Conservation (phyloP, 2,113 vertebrate species). For the Hippoglossus stenolepis region DNA sequence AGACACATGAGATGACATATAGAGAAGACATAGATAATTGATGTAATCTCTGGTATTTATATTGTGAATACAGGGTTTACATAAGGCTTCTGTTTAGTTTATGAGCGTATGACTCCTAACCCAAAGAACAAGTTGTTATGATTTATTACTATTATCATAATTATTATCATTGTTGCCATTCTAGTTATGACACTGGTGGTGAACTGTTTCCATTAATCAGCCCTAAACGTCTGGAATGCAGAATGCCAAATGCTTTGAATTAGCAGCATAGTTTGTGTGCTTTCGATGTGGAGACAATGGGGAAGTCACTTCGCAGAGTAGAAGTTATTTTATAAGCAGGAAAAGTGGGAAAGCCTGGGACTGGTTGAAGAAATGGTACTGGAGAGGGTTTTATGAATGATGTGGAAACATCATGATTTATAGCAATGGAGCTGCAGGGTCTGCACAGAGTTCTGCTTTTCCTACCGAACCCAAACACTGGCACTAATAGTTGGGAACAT, state of each 20-base stretch:
- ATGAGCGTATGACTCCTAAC: no score
- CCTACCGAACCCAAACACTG: conserved; percentile 26
- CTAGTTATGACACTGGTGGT: background rate
- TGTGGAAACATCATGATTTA: conserved; percentile 52
- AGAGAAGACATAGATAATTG: no score
- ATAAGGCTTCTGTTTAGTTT: no score
- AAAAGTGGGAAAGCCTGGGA: conserved; percentile 7
- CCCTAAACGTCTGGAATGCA: background rate
- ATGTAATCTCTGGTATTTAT: background rate
- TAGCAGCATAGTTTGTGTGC: background rate
- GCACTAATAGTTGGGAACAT: conserved; percentile 4
- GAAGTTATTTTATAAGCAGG: conserved; percentile 1
- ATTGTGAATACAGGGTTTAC: background rate
- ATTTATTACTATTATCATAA: background rate
- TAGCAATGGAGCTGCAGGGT: conserved; percentile 8
- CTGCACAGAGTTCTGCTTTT: conserved; percentile 9
- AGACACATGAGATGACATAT: background rate
- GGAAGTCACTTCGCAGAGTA: background rate
- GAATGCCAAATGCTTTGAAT: conserved; percentile 5
- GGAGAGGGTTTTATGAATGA: conserved; percentile 18
- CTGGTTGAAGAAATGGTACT: conserved; percentile 2
- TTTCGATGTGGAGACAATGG: background rate
- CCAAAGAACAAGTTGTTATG: no score
- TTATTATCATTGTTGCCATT: no score
- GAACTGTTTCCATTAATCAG: background rate